Evolutionary conservation across 2,797 vertebrate genomes (phyloP).

Genomic region (Eleutherodactylus coqui): DNA sequence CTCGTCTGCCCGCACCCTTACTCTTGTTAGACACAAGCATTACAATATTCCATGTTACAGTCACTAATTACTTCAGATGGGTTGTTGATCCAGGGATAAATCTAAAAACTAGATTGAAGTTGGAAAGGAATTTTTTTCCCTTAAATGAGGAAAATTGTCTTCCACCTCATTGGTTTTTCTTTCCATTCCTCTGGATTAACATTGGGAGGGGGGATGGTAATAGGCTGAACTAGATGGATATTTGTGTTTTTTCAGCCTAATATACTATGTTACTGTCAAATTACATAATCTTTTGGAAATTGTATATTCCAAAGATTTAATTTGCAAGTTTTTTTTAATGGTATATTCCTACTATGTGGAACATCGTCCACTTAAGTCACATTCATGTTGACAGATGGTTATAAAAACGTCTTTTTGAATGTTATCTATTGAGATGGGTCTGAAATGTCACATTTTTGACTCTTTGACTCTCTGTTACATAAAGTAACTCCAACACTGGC

Average conservation of each 20-base stretch:
- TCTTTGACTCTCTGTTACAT: constrained; percentile 12
- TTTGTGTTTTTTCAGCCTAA: too few species aligned
- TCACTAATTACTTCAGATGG: background rate
- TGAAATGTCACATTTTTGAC: constrained; percentile 42
- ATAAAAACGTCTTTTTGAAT: background rate
- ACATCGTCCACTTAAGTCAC: background rate
- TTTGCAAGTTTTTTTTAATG: background rate
- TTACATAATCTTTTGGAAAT: background rate
- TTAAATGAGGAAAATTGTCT: too few species aligned
- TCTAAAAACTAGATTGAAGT: too few species aligned
- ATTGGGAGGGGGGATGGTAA: too few species aligned
- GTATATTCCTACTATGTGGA: background rate
- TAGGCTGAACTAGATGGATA: too few species aligned
- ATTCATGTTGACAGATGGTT: background rate
- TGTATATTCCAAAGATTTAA: background rate
- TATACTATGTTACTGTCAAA: too few species aligned
- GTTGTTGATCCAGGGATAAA: too few species aligned
- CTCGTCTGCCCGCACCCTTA: too few species aligned
- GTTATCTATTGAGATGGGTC: constrained; percentile 2
- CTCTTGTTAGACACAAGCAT: background rate
- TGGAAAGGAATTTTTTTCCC: too few species aligned
- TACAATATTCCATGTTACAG: too few species aligned
- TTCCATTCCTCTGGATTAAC: too few species aligned
- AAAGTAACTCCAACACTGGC: background rate
- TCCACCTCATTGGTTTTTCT: too few species aligned